Evolutionary conservation across 2,113 vertebrate species (phyloP), one percentile per base, ranked within the genome.

Genomic region (Siniperca knerii): DNA sequence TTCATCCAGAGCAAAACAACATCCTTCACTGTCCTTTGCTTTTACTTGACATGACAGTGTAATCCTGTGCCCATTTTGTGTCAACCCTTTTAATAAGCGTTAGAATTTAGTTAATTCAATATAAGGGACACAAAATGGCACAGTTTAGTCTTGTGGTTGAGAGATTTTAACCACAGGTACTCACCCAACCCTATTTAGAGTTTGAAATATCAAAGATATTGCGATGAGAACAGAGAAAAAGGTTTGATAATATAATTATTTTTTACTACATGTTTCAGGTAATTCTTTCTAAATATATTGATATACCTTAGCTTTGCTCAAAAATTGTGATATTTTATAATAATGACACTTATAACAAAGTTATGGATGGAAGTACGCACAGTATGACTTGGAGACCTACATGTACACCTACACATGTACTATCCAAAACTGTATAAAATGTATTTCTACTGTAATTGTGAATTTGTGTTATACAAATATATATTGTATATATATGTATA

Each of bases 371-470:
- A 93, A 90, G 89, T 92, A 95, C 91, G 87, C 91, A 93, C 93
- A 94, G 91, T 94, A 93, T 92, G 93, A 94, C 87, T 92, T 93
- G 93, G 93, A 96, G 95, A 95, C 95, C 97, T 96, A 97, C 97
- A 97, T 93, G 93, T 93, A 96, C 94, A 95, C 95, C 97, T 96
- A 97, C 97, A 97, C 95, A 95, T 97, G 93, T 95, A 95, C 92
- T 95, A 95, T 95, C 93, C 93, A 97, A 90, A 94, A 97, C 92
- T 97, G 96, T 98, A 97, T 96, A 98, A 97, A 96, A 96, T 97
- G 97, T 97, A 97, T 98, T 99, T 98, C 97, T 98, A 97, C 97
- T 95, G 97, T 97, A 97, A 97, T 97, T 95, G 98, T 99, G 98
- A 97, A 98, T 98, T 98, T 97, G 96, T 98, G 97, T 97, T 97